Evolutionary conservation across 2,113 vertebrate species (phyloP), one percentile per base, ranked within the genome.

Genomic region (Plectropomus leopardus): DNA sequence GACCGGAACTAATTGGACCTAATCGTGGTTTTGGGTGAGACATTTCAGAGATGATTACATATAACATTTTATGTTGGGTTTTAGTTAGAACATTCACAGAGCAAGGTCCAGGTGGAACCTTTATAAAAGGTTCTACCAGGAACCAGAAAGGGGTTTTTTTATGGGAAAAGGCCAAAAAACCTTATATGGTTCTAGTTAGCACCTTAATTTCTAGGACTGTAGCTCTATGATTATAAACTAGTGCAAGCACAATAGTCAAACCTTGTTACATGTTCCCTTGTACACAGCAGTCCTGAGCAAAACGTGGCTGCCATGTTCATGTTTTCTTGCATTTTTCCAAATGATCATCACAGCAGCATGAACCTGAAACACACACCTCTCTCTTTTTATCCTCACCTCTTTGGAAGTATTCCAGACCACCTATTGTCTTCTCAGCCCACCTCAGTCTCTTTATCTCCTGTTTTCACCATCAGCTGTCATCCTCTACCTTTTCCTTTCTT

Each of bases 261-360:
- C 26, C 23, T 8, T 40, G 23, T 61, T 47, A 30, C 15, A 14
- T 24, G 15, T 1, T 1, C n/a, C 21, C 45, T 23, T 64, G 30
- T 30, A 42, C 19, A 19, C 26, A n/a, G 26, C 45, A 72, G 36
- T n/a, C 5, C 34, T 44, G 5, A 70, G 50, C 9, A 55, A 51
- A 54, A 51, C 19, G 11, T 32, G 7, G 5, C 19, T 45, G 44
- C 45, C 42, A 14, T 55, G 8, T 54, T 15, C 30, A 19, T 34
- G 23, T 68, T 24, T 34, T 1, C 51, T 14, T 14, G 1, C 16
- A 21, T 63, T 70, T 24, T 47, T 42, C 26, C 7, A 19, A 76
- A 76, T 69, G 26, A 68, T 73, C 24, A 55, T 80, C 26, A 19
- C 45, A 58, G 24, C 28, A 28, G 6, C 15, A 60, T 19, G 59